phyloP scores from a whole-genome alignment of 2,888 invertebrate genomes.

The Abrostola tripartita region DNA sequence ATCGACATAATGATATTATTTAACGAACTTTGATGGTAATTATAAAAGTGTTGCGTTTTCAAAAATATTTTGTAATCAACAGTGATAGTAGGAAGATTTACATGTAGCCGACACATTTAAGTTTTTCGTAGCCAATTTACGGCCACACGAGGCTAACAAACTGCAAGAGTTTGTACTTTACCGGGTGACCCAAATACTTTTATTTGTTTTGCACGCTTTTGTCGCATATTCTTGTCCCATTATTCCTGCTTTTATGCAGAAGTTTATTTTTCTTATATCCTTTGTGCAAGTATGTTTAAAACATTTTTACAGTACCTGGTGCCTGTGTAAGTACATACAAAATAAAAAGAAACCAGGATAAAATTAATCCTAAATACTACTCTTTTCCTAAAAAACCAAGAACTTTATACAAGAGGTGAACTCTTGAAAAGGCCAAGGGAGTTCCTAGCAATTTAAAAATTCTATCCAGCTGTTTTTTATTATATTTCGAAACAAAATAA shows the following conservation, averaged over 20 bases:
- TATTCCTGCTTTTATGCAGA: not conserved
- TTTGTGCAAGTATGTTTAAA: not conserved
- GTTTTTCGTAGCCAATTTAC: conserved; percentile 23
- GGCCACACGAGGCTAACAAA: conserved; percentile 37
- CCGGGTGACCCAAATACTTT: conserved; percentile 54
- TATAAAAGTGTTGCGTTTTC: not conserved
- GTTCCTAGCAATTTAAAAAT: no score
- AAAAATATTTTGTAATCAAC: conserved; percentile 6
- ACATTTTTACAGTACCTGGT: not conserved
- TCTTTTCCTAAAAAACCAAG: no score
- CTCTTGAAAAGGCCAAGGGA: no score
- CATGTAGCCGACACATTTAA: conserved; percentile 8
- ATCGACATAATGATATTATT: no score
- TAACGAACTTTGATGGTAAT: no score
- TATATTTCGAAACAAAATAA: no score
- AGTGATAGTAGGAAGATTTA: conserved; percentile 13
- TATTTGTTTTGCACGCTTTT: conserved; percentile 42
- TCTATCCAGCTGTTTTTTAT: no score
- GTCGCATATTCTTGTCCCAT: conserved; percentile 39
- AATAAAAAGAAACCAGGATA: no score
- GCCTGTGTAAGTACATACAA: no score
- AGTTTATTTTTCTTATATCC: not conserved
- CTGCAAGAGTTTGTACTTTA: conserved; percentile 46
- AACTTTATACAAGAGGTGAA: no score
- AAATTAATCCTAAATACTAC: no score